Evolutionary conservation across 1,140 invertebrate species (phyloP), one percentile per base, ranked within the genome.

Genomic region (Hermatobates lingyangjiaoensis): DNA sequence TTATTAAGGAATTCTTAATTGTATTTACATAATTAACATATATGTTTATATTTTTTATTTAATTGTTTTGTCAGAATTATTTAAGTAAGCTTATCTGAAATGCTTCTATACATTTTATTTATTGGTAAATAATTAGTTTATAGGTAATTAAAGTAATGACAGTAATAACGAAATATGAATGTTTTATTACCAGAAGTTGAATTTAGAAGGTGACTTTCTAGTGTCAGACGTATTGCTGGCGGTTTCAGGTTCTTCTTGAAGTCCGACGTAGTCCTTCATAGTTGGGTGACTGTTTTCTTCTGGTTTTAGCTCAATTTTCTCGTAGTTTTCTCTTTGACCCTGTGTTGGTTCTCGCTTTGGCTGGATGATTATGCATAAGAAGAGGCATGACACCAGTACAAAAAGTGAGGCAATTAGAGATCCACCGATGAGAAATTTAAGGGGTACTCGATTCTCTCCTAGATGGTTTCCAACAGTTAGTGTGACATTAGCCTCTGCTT

Each of bases 261-360:
- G 39, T 18, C 79, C 76, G 55, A 77, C 69, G 61, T 82, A 81
- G 57, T 80, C 77, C 15, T 78, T 77, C 56, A 77, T 71, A 55
- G 74, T 75, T 58, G 71, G 57, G 15, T 54, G 52, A 50, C 56
- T 28, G 39, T 20, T 48, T 38, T 47, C 27, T 44, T 38, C 30
- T 25, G 59, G 44, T 55, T 71, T 71, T 68, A 80, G 72, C 60
- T 82, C 79, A 53, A 83, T 81, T 67, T 83, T 83, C 62, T 82
- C 80, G 59, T 81, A 81, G 63, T 71, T 79, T 57, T 80, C 77
- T 18, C 51, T 51, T 23, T 56, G 51, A 20, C 44, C 49, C 56
- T 15, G 55, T 56, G 61, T 63, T 23, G 57, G 60, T 7, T 61
- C 45, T 46, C 60, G 51, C 23, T 61, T 59, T 48, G 62, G 65